These are phyloP conservation scores for Monarcha castaneiventris DNA, from an alignment of 2,113 vertebrate genomes.

Conservation along the genomic window DNA sequence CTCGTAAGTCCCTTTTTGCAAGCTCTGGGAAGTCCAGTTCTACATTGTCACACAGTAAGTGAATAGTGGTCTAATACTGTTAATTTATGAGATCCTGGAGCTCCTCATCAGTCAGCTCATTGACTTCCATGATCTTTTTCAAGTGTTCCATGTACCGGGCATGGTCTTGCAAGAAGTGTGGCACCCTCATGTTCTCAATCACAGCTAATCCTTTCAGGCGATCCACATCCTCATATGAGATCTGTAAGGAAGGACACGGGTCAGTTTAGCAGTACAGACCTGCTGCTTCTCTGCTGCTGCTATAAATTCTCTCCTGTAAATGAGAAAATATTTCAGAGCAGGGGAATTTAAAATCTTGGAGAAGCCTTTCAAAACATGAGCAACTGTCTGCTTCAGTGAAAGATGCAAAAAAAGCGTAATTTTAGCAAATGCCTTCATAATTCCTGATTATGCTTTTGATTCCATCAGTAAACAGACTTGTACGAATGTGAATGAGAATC, in stretches of 20 bases:
- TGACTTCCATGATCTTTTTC: conserved; percentile 90
- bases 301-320: background rate
- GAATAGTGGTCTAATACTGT: background rate
- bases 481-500: background rate
- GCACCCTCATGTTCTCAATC: conserved; percentile 84
- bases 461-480: background rate
- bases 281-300: background rate
- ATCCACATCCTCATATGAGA: conserved; percentile 91
- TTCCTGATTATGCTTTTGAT: background rate
- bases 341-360: background rate
- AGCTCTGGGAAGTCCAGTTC: background rate
- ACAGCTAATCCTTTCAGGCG: conserved; percentile 81
- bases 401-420: background rate
- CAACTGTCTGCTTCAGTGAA: background rate
- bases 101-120: conserved; percentile 85
- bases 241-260: conserved; percentile 61
- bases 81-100: conserved; percentile 77
- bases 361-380: background rate
- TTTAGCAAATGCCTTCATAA: background rate
- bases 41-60: background rate
- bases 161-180: conserved; percentile 89
- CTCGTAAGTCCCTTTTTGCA: background rate
- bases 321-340: background rate
- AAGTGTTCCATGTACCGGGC: conserved; percentile 83
- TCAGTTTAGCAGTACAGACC: background rate